Conservation (phyloP, 2,888 invertebrate genomes). For the Erebia epiphron region DNA sequence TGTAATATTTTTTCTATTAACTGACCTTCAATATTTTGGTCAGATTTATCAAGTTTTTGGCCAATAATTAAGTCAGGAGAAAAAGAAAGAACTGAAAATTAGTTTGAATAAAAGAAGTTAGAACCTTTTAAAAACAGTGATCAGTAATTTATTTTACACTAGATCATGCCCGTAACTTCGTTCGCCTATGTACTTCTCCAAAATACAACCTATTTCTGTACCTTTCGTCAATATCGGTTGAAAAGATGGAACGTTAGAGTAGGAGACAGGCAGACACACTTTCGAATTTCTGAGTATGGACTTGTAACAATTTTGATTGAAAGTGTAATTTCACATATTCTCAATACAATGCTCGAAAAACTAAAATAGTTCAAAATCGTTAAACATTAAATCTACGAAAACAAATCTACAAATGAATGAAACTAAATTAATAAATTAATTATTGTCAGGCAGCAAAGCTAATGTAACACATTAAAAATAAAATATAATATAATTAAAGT, state of each 20-base stretch:
- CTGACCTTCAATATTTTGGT: neutral
- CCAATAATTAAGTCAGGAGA: neutral
- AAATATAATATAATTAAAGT: constrained; percentile 28
- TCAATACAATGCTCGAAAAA: constrained; percentile 49
- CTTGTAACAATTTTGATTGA: too few relatives aligned
- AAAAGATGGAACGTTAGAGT: too few relatives aligned
- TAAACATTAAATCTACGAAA: constrained; percentile 47
- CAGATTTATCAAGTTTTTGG: neutral
- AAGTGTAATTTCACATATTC: constrained; percentile 45
- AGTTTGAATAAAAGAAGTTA: too few relatives aligned
- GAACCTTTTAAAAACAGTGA: too few relatives aligned
- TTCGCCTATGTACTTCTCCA: too few relatives aligned
- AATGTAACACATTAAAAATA: constrained; percentile 46
- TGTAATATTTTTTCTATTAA: neutral
- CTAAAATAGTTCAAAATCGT: constrained; percentile 32
- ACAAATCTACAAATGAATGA: constrained; percentile 41
- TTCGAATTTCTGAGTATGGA: too few relatives aligned
- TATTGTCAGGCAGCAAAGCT: constrained; percentile 74
- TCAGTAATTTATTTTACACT: too few relatives aligned
- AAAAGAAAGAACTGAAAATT: neutral
- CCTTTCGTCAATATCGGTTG: too few relatives aligned
- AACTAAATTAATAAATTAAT: constrained; percentile 50
- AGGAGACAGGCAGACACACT: too few relatives aligned
- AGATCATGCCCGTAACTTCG: too few relatives aligned
- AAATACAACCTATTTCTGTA: too few relatives aligned